Evolutionary conservation across 2,888 invertebrate species (phyloP).

Genomic region (Thyatira batis): DNA sequence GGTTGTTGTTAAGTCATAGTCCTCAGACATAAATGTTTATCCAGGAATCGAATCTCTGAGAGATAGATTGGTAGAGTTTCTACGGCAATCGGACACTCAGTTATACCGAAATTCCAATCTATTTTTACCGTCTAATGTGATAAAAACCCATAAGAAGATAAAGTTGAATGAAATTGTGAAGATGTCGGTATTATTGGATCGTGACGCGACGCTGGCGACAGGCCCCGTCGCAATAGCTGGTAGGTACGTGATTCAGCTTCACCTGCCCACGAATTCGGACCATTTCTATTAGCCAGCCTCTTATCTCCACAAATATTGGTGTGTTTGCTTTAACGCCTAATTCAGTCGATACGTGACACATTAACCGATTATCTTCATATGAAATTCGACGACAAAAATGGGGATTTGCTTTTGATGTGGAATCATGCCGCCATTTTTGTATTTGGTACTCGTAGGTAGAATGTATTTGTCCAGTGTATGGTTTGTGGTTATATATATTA

Average conservation of each 20-base stretch:
- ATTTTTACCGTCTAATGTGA: neutral
- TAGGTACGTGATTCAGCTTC: constrained; percentile 30
- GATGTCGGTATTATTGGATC: neutral
- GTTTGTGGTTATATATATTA: no score
- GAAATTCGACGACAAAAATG: constrained; percentile 7
- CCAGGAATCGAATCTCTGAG: no score
- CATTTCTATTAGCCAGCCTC: constrained; percentile 48
- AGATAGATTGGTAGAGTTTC: no score
- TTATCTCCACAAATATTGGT: constrained; percentile 63
- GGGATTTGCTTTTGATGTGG: neutral
- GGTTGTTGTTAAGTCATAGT: no score
- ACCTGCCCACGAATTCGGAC: constrained; percentile 45
- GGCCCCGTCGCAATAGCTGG: neutral
- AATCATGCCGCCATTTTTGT: neutral
- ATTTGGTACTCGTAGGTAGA: no score
- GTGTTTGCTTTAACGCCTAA: constrained; percentile 56
- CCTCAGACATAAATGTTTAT: no score
- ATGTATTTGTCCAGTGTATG: no score
- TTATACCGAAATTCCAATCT: no score
- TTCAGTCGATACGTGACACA: constrained; percentile 60
- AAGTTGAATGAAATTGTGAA: neutral
- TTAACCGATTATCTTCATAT: constrained; percentile 44
- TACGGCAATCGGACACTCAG: no score
- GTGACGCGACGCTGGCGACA: neutral
- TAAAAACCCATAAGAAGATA: neutral